phyloP scores from a whole-genome alignment of 2,113 vertebrate species.

The Sitta europaea region DNA sequence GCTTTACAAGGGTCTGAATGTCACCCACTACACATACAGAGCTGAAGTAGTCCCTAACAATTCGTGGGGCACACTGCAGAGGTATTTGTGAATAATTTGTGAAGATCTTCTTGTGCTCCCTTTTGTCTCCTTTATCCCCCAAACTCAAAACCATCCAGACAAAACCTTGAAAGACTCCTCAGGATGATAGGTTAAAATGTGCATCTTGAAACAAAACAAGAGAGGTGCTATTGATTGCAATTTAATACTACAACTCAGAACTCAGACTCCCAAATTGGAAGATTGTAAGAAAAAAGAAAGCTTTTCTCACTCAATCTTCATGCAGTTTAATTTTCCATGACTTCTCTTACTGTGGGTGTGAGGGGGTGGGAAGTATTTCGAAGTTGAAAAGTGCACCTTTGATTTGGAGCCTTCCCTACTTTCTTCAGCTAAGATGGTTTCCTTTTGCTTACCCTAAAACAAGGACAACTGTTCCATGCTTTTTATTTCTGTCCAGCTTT shows the following conservation, averaged over 20 bases:
- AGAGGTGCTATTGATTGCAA: neutral
- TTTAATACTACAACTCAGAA: neutral
- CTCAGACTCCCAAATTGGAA: neutral
- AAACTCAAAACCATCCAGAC: neutral
- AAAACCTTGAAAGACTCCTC: neutral
- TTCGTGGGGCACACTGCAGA: neutral
- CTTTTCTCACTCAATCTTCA: neutral
- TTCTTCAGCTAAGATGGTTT: neutral
- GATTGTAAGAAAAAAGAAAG: neutral
- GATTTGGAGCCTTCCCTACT: neutral
- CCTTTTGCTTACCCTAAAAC: neutral
- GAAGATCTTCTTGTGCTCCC: neutral
- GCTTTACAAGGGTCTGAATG: neutral
- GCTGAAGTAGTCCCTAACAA: neutral
- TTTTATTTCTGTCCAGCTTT: neutral
- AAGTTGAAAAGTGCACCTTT: neutral
- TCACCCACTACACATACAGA: neutral
- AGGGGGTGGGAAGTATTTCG: neutral
- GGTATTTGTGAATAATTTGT: neutral
- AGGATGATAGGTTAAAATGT: neutral
- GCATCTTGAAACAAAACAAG: neutral
- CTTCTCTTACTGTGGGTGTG: neutral
- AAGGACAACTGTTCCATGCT: neutral
- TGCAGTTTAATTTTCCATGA: neutral
- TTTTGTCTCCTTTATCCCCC: neutral